A percentile compares a stretch with the other conserved stretches of the same genome.
phyloP scores from a whole-genome alignment of 2,888 invertebrate genomes.

The Hyles lineata region DNA sequence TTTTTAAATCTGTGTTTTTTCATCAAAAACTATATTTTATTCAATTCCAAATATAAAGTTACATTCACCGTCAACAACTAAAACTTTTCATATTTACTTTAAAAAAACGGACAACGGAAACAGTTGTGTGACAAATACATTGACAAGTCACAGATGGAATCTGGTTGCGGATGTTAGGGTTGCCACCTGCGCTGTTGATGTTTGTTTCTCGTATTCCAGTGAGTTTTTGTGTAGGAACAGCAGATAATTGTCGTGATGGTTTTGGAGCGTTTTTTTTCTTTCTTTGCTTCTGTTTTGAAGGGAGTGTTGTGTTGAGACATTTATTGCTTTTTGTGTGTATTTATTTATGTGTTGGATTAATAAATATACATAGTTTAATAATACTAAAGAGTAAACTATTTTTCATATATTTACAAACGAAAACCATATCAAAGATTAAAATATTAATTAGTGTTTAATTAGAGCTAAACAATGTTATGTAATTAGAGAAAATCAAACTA shows the following conservation, averaged over 20 bases:
- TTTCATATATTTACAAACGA: too few relatives aligned
- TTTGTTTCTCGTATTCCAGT: conserved; percentile 17
- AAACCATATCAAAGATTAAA: too few relatives aligned
- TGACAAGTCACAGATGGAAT: conserved; percentile 38
- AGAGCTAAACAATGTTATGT: too few relatives aligned
- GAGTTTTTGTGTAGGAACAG: background rate
- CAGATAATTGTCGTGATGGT: background rate
- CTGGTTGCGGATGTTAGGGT: conserved; percentile 29
- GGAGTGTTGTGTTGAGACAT: background rate
- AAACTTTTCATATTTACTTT: conserved; percentile 16
- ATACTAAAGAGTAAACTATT: too few relatives aligned
- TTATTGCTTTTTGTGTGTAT: background rate
- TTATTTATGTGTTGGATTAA: too few relatives aligned
- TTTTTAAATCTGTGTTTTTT: background rate
- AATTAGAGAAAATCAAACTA: background rate
- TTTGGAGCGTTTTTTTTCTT: background rate
- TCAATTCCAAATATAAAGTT: background rate
- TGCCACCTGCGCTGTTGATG: conserved; percentile 12
- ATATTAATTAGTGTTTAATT: too few relatives aligned
- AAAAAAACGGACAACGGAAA: conserved; percentile 32
- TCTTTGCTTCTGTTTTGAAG: background rate
- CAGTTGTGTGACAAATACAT: conserved; percentile 35
- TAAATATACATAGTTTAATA: too few relatives aligned
- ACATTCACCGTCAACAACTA: background rate
- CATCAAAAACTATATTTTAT: background rate